Percentiles rank a stretch among this genome's conserved stretches.
These are phyloP conservation scores for Rhingia rostrata DNA, from an alignment of 2,888 invertebrate species.

Conservation along the genomic window DNA sequence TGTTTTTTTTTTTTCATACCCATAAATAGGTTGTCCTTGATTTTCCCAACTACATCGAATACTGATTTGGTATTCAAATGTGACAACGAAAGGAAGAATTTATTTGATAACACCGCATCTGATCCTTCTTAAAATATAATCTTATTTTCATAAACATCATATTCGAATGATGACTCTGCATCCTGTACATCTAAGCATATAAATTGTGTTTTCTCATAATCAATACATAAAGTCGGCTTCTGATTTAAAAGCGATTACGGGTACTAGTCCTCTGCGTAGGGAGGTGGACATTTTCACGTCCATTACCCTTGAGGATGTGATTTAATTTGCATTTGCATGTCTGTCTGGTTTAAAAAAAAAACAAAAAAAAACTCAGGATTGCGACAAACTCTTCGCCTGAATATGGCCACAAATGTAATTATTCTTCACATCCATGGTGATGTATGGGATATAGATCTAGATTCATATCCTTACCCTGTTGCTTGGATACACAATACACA, in stretches of 20 bases:
- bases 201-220: not conserved
- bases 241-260: not conserved
- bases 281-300: not conserved
- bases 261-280: too few relatives aligned
- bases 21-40: not conserved
- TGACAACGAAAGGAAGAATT: conserved; percentile 30
- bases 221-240: conserved; percentile 3
- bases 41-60: conserved; percentile 31
- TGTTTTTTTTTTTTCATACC: not conserved
- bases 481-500: not conserved
- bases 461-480: conserved; percentile 30
- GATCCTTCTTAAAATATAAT: conserved; percentile 33
- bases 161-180: not conserved
- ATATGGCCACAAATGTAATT: conserved; percentile 46
- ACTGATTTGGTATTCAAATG: conserved; percentile 49
- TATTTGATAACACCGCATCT: not conserved
- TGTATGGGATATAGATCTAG: not conserved
- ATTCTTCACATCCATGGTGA: conserved; percentile 10
- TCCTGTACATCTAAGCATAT: not conserved
- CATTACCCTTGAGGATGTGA: conserved; percentile 14
- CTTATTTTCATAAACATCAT: conserved; percentile 30
- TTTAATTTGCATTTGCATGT: conserved; percentile 46
- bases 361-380: conserved; percentile 35
- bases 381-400: conserved; percentile 2
- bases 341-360: conserved; percentile 22